Evolutionary conservation across 2,113 vertebrate genomes (phyloP).

Genomic region (Hemichromis elongatus): DNA sequence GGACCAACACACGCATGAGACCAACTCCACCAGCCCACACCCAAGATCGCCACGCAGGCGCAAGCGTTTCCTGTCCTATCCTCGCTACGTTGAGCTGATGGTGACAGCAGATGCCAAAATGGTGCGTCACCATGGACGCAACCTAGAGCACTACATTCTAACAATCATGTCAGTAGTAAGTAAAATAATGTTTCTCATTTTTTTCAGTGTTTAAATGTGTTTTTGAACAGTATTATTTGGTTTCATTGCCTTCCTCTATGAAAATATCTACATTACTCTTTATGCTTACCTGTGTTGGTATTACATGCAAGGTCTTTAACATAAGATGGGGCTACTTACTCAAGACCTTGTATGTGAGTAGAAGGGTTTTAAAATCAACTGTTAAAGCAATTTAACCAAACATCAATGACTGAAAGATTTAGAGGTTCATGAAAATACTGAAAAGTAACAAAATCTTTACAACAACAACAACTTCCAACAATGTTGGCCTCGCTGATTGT

Average conservation of each 20-base stretch:
- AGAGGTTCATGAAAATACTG: neutral
- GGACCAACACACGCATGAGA: slow-evolving; percentile 44
- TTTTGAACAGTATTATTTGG: neutral
- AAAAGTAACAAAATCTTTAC: neutral
- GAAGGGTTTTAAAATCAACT: neutral
- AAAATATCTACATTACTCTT: neutral
- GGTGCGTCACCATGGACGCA: slow-evolving; percentile 85
- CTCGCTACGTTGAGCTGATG: slow-evolving; percentile 97
- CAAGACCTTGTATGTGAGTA: neutral
- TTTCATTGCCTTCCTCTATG: neutral
- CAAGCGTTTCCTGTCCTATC: slow-evolving; percentile 95
- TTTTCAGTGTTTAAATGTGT: neutral
- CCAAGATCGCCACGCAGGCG: slow-evolving; percentile 70
- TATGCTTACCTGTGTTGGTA: neutral
- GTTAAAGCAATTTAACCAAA: neutral
- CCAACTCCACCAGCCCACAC: slow-evolving; percentile 41
- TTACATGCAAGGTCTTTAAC: neutral
- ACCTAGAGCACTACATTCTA: slow-evolving; percentile 92
- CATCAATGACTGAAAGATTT: neutral
- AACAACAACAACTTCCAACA: neutral
- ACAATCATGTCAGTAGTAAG: slow-evolving; percentile 99
- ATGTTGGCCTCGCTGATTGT: neutral
- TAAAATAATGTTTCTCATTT: slow-evolving; percentile 70
- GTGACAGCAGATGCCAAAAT: slow-evolving; percentile 92
- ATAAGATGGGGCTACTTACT: neutral